A percentile compares a stretch with the other conserved stretches of the same genome.
phyloP scores from a whole-genome alignment of 2,888 invertebrate species.

The Synanthedon andrenaeformis region DNA sequence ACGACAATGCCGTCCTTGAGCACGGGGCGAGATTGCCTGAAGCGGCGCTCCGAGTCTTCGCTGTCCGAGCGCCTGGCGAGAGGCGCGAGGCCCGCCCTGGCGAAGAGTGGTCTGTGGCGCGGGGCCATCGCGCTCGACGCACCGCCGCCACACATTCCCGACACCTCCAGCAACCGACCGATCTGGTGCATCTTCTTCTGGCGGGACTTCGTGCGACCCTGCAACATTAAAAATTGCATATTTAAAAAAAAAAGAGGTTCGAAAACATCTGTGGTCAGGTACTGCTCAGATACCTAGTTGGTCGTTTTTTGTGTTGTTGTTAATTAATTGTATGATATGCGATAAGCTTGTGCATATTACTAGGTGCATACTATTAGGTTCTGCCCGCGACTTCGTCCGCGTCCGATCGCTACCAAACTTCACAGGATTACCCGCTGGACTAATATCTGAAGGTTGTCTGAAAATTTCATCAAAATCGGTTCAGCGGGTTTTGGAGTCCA shows the following conservation, averaged over 20 bases:
- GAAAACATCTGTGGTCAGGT: too few species aligned
- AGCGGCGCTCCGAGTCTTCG: conserved; percentile 43
- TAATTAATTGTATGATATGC: background rate
- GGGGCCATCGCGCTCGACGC: conserved; percentile 30
- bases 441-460: too few species aligned
- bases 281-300: too few species aligned
- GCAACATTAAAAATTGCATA: conserved; percentile 7
- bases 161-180: conserved; percentile 89
- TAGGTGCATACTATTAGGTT: too few species aligned
- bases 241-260: too few species aligned
- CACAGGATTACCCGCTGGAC: too few species aligned
- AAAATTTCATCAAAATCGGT: too few species aligned
- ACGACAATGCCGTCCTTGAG: conserved; percentile 52
- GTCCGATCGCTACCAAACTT: too few species aligned
- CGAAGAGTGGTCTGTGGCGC: conserved; percentile 65
- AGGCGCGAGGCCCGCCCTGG: conserved; percentile 71
- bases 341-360: background rate
- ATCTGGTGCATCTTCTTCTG: conserved; percentile 98
- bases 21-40: conserved; percentile 55
- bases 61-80: conserved; percentile 23
- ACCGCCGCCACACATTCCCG: conserved; percentile 68
- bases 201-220: conserved; percentile 92
- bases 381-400: too few species aligned
- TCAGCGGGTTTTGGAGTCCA: too few species aligned
- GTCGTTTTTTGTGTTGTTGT: too few species aligned